Percentiles rank a stretch among this genome's conserved stretches.
These are phyloP conservation scores for Trichogramma dendrolimi DNA, from an alignment of 2,888 invertebrate species.

Conservation along the genomic window DNA sequence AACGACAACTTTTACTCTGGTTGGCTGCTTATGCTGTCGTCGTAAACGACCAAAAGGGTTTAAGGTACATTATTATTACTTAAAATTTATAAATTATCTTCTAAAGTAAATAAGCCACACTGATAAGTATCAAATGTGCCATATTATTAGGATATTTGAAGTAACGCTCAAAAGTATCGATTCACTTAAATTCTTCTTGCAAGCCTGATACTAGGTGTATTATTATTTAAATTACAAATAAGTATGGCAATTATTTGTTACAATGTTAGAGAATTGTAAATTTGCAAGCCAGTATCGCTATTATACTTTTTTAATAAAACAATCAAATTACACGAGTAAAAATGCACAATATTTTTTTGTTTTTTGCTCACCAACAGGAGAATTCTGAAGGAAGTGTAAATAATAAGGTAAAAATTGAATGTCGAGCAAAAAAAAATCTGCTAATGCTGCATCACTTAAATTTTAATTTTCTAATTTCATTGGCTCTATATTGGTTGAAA, in stretches of 20 bases:
- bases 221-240: too few relatives aligned
- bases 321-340: constrained; percentile 18
- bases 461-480: not conserved
- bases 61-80: constrained; percentile 38
- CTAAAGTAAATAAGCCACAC: not conserved
- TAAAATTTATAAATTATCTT: constrained; percentile 5
- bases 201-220: too few relatives aligned
- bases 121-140: not conserved
- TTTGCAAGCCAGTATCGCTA: too few relatives aligned
- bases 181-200: too few relatives aligned
- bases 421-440: constrained; percentile 12
- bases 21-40: constrained; percentile 47
- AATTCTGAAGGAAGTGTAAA: constrained; percentile 24
- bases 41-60: constrained; percentile 47
- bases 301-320: too few relatives aligned
- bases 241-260: too few relatives aligned
- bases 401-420: constrained; percentile 24
- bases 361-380: constrained; percentile 11
- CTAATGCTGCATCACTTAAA: too few relatives aligned
- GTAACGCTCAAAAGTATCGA: too few relatives aligned
- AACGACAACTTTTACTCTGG: constrained; percentile 42
- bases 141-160: too few relatives aligned
- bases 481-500: not conserved
- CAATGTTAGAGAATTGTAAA: too few relatives aligned
- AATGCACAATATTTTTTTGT: constrained; percentile 23